These are phyloP conservation scores for Sarcophaga subvicina DNA, from an alignment of 2,888 invertebrate species.

Conservation along the genomic window DNA sequence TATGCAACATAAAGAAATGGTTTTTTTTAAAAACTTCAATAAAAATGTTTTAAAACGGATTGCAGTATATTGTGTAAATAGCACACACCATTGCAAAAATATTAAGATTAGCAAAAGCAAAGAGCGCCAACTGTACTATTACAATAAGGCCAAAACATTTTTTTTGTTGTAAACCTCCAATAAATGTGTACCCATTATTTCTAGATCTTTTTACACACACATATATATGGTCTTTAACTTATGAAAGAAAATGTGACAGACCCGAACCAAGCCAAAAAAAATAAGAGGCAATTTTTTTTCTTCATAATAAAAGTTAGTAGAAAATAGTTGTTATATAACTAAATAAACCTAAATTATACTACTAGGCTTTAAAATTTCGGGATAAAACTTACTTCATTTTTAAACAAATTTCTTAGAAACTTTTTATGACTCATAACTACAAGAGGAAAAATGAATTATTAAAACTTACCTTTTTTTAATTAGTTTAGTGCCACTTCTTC, in stretches of 20 bases:
- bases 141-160: not conserved
- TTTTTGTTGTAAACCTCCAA: constrained; percentile 3
- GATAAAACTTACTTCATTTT: not conserved
- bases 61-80: not conserved
- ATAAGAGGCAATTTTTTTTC: not conserved
- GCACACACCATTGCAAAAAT: not conserved
- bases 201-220: constrained; percentile 29
- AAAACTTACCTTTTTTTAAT: constrained; percentile 38
- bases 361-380: not conserved
- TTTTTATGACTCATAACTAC: not conserved
- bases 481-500: not conserved
- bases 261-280: constrained; percentile 20
- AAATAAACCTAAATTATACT: not conserved
- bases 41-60: not conserved
- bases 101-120: not conserved
- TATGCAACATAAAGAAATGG: not conserved
- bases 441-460: not conserved
- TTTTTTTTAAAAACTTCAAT: not conserved
- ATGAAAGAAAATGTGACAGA: constrained; percentile 34
- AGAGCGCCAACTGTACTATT: constrained; percentile 39
- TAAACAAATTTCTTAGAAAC: not conserved
- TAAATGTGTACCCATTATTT: constrained; percentile 47
- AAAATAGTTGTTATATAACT: constrained; percentile 23
- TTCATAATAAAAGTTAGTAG: not conserved
- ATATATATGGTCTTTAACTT: constrained; percentile 15